These are phyloP conservation scores for Aphis gossypii DNA, from an alignment of 1,140 invertebrate species.

Conservation along the genomic window DNA sequence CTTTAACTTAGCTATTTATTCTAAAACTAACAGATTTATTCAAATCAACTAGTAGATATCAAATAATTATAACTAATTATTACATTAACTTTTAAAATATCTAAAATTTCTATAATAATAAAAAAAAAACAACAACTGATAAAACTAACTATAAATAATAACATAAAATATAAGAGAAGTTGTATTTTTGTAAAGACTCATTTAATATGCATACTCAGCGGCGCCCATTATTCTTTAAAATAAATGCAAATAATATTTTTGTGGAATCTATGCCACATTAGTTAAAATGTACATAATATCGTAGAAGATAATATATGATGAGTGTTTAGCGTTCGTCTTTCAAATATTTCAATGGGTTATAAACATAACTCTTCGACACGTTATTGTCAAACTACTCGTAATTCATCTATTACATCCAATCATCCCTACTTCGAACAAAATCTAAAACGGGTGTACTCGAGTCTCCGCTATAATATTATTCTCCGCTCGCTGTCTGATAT, in stretches of 20 bases:
- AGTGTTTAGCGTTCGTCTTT: not conserved
- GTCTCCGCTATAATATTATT: not conserved
- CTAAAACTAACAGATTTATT: not conserved
- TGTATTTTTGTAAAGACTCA: not conserved
- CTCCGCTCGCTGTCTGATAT: not conserved
- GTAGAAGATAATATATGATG: not conserved
- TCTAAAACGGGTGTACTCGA: not conserved
- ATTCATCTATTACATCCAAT: not conserved
- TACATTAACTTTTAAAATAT: too few species aligned
- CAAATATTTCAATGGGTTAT: not conserved
- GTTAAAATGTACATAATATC: not conserved
- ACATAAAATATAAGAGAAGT: not conserved
- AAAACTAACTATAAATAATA: not conserved
- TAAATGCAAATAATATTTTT: not conserved
- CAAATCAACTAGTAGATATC: not conserved
- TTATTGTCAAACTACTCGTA: not conserved
- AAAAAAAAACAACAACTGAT: not conserved
- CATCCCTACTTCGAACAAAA: not conserved
- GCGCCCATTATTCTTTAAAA: too few species aligned
- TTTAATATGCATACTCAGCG: not conserved
- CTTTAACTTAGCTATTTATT: not conserved
- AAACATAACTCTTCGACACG: not conserved
- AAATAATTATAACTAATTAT: not conserved
- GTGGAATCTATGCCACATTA: not conserved
- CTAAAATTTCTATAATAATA: too few species aligned